Conservation (phyloP, 2,797 vertebrate genomes). For the Streptopelia turtur region DNA sequence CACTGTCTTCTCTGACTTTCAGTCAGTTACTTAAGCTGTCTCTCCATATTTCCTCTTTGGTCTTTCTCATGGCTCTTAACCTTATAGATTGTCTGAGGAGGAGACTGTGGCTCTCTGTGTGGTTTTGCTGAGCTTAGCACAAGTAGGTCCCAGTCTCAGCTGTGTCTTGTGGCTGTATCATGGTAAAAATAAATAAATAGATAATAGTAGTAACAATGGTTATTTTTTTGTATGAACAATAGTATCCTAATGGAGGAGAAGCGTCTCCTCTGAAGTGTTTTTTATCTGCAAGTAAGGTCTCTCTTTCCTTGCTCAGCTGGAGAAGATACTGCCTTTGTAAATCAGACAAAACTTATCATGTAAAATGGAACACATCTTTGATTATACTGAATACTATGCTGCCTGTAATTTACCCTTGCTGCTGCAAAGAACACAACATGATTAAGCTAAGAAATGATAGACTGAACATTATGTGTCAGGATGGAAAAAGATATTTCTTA, state of each 20-base stretch:
- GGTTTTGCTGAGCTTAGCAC: neutral
- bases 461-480: neutral
- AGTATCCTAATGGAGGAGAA: neutral
- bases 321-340: conserved; percentile 39
- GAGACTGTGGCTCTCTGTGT: neutral
- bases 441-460: conserved; percentile 42
- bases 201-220: neutral
- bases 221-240: neutral
- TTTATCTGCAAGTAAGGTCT: conserved; percentile 6
- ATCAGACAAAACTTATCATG: conserved; percentile 21
- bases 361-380: conserved; percentile 39
- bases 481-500: neutral
- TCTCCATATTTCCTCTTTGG: neutral
- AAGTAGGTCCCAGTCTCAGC: neutral
- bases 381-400: conserved; percentile 4
- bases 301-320: conserved; percentile 15
- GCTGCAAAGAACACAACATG: conserved; percentile 23
- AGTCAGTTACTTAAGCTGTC: no score
- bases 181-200: neutral
- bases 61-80: neutral
- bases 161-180: neutral
- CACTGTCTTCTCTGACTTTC: neutral
- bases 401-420: conserved; percentile 45
- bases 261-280: neutral
- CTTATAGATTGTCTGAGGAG: neutral